Evolutionary conservation across 2,113 vertebrate genomes (phyloP), one percentile per base, ranked within the genome.

Genomic region (Chaetura pelagica): DNA sequence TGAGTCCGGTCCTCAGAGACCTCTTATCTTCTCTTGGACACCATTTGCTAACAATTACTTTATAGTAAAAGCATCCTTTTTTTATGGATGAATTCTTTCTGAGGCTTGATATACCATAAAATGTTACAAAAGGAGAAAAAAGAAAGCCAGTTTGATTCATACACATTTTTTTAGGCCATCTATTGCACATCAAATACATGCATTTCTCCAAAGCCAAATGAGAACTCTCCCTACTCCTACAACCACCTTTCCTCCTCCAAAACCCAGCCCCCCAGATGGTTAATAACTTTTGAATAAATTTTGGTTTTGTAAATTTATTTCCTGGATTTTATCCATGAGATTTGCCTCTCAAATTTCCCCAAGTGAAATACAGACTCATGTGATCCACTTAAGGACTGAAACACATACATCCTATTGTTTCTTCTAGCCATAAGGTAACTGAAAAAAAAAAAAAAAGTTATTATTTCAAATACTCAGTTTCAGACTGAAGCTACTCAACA

Each of bases 21-120:
- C 62, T 77, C 90, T 96, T 84, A 79, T 91, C 71, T 82, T 95
- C 88, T 95, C 88, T 67, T 86, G 87, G 89, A 90, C 79, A 90
- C 78, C 84, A 93, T 96, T 97, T 92, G 95, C 81, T 95, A 94
- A 93, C 88, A 93, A 95, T 82, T 89, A 86, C 78, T 94, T 51
- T 71, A 93, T 27, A 96, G 95, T 95, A 93, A 96, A 96, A 90
- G 73, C 91, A 94, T 96, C 91, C 73, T 83, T 85, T 44, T 44
- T 82, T 86, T 69, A 90, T 7, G 82, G 93, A 87, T 92, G 66
- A 84, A 89, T 93, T 82, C 90, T 32, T 91, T 82, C 84, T 66
- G 81, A 81, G 26, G 69, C 51, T 74, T 93, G 93, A 69, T 61
- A 48, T 54, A 68, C 26, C 80, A 83, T 72, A 90, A 96, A 93